Conservation (phyloP, 2,888 invertebrate genomes). For the Synanthedon tipuliformis region DNA sequence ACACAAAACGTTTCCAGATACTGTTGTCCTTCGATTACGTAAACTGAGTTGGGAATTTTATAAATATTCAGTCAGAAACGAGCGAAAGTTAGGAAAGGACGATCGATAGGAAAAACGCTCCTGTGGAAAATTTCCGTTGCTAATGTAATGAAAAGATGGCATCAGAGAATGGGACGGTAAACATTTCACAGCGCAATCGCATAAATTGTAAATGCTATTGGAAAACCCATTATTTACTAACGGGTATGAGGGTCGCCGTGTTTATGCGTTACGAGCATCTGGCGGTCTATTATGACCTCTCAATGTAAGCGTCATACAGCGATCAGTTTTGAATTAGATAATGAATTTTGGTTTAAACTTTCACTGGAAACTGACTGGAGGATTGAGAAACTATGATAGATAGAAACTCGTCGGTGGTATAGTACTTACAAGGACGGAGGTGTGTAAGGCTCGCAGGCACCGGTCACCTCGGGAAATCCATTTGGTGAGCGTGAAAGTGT, state of each 20-base stretch:
- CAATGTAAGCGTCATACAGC: not conserved
- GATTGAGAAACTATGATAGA: too few species aligned
- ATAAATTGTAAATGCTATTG: conserved; percentile 36
- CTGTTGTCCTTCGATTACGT: conserved; percentile 49
- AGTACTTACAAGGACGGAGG: conserved; percentile 22
- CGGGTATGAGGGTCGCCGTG: conserved; percentile 17
- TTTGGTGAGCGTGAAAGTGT: conserved; percentile 29
- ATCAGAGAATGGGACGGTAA: conserved; percentile 21
- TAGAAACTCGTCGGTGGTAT: too few species aligned
- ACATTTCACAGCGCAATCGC: conserved; percentile 51
- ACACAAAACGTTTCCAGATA: conserved; percentile 28
- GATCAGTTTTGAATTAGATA: not conserved
- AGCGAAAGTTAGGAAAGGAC: conserved; percentile 16
- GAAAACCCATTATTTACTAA: conserved; percentile 40
- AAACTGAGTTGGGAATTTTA: conserved; percentile 44
- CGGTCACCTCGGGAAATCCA: conserved; percentile 60
- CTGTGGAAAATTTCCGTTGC: conserved; percentile 31
- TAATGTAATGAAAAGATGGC: conserved; percentile 34
- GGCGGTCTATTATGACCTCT: not conserved
- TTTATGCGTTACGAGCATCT: conserved; percentile 16
- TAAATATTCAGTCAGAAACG: conserved; percentile 36
- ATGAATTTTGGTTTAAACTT: not conserved
- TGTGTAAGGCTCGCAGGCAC: conserved; percentile 20
- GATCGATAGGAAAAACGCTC: conserved; percentile 46
- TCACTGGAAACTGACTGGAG: too few species aligned